Evolutionary conservation across 2,797 vertebrate species (phyloP).

Genomic region (Cryptoprocta ferox): DNA sequence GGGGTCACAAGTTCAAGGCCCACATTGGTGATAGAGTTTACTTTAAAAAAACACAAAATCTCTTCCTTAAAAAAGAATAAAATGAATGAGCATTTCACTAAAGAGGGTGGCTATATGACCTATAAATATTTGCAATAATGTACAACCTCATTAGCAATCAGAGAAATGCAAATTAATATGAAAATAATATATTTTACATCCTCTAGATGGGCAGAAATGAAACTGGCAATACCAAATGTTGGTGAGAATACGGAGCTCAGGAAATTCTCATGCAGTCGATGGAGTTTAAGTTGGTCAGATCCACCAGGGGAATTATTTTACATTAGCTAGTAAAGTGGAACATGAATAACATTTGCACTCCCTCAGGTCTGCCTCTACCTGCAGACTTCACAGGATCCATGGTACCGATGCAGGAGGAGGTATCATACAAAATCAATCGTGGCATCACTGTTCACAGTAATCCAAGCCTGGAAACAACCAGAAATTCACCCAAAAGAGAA

Average conservation of each 20-base stretch:
- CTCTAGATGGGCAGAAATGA: background rate
- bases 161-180: background rate
- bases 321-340: background rate
- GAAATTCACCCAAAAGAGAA: slow-evolving; percentile 46
- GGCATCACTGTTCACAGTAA: background rate
- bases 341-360: background rate
- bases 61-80: background rate
- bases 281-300: background rate
- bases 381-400: background rate
- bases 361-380: too few relatives aligned
- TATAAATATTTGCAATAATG: background rate
- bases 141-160: background rate
- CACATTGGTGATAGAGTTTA: background rate
- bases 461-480: background rate
- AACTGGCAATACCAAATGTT: background rate
- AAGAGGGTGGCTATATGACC: background rate
- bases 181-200: background rate
- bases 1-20: background rate
- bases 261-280: background rate
- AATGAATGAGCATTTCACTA: background rate
- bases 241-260: background rate
- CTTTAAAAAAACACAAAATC: background rate
- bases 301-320: background rate
- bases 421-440: background rate
- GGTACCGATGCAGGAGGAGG: background rate